These are phyloP conservation scores for Bombylius major DNA, from an alignment of 2,888 invertebrate species.

Conservation along the genomic window DNA sequence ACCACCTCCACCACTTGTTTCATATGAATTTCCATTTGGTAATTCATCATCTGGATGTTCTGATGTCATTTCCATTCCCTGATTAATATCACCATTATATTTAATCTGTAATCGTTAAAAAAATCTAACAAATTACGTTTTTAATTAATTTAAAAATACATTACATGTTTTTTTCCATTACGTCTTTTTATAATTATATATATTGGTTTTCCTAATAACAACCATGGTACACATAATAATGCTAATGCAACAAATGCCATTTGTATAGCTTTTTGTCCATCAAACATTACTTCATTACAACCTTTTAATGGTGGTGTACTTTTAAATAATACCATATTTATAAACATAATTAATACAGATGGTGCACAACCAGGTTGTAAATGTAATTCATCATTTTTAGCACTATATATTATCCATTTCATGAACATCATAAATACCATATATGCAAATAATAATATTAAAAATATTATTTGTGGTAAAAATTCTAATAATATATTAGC, in stretches of 20 bases:
- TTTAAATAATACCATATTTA: constrained; percentile 64
- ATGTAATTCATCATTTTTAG: constrained; percentile 29
- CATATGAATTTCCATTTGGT: constrained; percentile 18
- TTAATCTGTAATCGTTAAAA: constrained; percentile 20
- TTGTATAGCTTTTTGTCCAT: constrained; percentile 59
- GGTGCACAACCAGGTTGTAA: constrained; percentile 51
- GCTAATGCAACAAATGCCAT: constrained; percentile 63
- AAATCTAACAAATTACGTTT: constrained; percentile 1
- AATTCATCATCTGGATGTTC: constrained; percentile 21
- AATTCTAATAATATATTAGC: constrained; percentile 69
- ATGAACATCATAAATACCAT: constrained; percentile 83
- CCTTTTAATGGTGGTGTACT: constrained; percentile 31
- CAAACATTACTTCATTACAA: constrained; percentile 55
- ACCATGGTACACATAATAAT: constrained; percentile 80
- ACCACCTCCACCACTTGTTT: constrained; percentile 25
- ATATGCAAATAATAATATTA: constrained; percentile 78
- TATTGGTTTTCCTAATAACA: constrained; percentile 85
- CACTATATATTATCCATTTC: constrained; percentile 71
- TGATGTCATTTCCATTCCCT: constrained; percentile 52
- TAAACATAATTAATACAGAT: constrained; percentile 61
- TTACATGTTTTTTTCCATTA: constrained; percentile 34
- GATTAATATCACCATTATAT: constrained; percentile 51
- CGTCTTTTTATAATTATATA: constrained; percentile 49
- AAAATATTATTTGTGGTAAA: constrained; percentile 82
- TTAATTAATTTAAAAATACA: background rate